Evolutionary conservation across 2,113 vertebrate species (phyloP), one percentile per base, ranked within the genome.

Genomic region (Leucopternis melanops): DNA sequence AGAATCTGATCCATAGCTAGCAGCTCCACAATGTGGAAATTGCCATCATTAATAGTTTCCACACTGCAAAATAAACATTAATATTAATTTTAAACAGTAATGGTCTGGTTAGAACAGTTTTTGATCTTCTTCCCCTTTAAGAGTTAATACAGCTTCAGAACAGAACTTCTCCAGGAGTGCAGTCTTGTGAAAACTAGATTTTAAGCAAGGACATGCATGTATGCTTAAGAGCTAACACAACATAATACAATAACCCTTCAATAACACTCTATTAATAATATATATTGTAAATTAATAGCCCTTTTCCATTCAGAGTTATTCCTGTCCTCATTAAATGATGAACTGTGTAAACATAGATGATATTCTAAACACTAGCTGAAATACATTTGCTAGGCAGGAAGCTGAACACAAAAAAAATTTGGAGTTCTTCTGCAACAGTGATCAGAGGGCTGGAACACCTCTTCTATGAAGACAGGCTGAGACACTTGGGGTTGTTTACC

Each of bases 21-120:
- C 81, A 99, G 97, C 96, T 99, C 99, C 97, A 99, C 99, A 44
- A 98, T 98, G 69, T 99, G 99, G 93, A 99, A 99, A 93, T 98
- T 99, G 12, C 99, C 99, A 93, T 99, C 99, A 81, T 99, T 99
- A 96, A 99, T 99, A 5, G 99, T 99, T 98, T 99, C 99, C 96
- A 99, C 99, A 22, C 99, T 99, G 93, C 42, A 97, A 97, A 42
- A 94, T 31, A 91, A 97, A 88, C 38, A 85, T 59, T 32, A 94
- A 66, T 38, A 85, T 65, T 96, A 65, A 84, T 66, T 84, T 83
- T 70, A 65, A 91, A 81, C 58, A 84, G 36, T 40, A 10, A 71
- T 42, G 23, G 25, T 52, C 25, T 75, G 32, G 52, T 81, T 86
- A 80, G 31, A 93, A 86, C 4, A 26, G 4, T 6, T 92, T 87